Evolutionary conservation across 1,140 invertebrate species (phyloP).

Genomic region (Sesamia nonagrioides): DNA sequence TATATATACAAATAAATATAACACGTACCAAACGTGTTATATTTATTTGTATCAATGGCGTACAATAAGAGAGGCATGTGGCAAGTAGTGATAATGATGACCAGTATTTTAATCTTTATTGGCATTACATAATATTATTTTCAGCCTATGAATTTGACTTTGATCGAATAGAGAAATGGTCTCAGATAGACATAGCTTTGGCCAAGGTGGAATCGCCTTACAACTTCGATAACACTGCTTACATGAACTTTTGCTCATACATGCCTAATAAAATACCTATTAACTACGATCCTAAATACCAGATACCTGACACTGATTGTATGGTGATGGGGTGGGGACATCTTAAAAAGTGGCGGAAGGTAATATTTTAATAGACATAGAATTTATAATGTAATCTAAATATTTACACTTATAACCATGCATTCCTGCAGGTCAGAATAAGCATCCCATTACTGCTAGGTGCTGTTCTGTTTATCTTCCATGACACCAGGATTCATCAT

Average conservation of each 20-base stretch:
- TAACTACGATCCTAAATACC: conserved; percentile 40
- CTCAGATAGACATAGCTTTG: conserved; percentile 48
- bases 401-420: too few relatives aligned
- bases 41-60: too few relatives aligned
- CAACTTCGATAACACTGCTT: conserved; percentile 25
- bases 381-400: too few relatives aligned
- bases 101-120: not conserved
- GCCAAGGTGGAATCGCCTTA: conserved; percentile 45
- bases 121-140: not conserved
- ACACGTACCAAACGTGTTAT: too few relatives aligned
- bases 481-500: too few relatives aligned
- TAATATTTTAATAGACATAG: not conserved
- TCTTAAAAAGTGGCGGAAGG: not conserved
- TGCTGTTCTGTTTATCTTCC: too few relatives aligned
- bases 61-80: too few relatives aligned
- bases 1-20: too few relatives aligned
- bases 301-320: conserved; percentile 21
- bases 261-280: conserved; percentile 42
- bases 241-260: not conserved
- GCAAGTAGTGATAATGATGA: not conserved
- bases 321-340: conserved; percentile 15
- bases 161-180: conserved; percentile 37
- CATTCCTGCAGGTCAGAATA: too few relatives aligned
- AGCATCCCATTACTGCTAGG: too few relatives aligned
- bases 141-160: conserved; percentile 50